Evolutionary conservation across 2,113 vertebrate species (phyloP).

Genomic region (Dicerorhinus sumatrensis): DNA sequence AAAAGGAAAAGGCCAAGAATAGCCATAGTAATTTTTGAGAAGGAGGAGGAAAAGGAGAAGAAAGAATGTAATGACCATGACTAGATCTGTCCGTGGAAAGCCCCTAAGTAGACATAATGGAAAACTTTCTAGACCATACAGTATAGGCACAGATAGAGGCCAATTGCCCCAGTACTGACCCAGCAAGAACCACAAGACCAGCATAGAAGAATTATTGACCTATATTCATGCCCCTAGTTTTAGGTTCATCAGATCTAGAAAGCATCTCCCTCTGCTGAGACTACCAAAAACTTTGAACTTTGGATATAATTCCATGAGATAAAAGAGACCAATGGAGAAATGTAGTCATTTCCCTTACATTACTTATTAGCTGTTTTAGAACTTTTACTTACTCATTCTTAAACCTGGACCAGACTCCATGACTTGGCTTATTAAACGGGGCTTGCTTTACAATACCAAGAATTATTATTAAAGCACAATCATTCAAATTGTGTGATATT

Average conservation of each 20-base stretch:
- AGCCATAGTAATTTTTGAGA: not conserved
- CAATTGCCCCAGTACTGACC: not conserved
- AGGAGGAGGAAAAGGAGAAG: not conserved
- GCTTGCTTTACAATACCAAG: not conserved
- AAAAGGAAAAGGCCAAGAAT: slow-evolving; percentile 10
- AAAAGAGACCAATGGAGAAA: not conserved
- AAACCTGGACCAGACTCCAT: not conserved
- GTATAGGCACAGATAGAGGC: not conserved
- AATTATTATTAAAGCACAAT: slow-evolving; percentile 1
- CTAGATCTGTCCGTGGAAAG: not conserved
- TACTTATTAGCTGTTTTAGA: not conserved
- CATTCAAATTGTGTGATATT: not conserved
- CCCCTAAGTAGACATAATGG: not conserved
- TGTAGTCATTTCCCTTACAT: not conserved
- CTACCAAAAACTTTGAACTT: not conserved
- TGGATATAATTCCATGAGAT: not conserved
- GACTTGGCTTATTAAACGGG: not conserved
- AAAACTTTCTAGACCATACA: not conserved
- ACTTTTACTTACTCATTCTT: not conserved
- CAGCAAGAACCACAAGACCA: not conserved
- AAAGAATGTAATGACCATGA: not conserved
- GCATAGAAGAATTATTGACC: not conserved
- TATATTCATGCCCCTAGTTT: not conserved
- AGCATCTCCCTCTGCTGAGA: not conserved
- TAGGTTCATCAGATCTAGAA: not conserved